Evolutionary conservation across 2,797 vertebrate species (phyloP).

Genomic region (Periparus ater): DNA sequence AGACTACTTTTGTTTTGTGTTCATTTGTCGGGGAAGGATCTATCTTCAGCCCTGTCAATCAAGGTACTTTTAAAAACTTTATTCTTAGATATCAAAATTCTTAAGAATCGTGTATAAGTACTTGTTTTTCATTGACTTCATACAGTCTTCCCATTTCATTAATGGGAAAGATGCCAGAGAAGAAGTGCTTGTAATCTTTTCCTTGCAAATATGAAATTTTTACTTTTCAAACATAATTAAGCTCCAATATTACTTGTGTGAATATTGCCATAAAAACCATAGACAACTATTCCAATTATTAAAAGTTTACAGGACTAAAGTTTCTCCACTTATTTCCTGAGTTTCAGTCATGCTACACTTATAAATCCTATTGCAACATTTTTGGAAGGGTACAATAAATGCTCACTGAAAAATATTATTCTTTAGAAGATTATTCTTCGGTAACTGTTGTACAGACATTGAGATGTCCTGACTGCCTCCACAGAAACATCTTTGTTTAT

Average conservation of each 20-base stretch:
- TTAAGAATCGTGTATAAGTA: background rate
- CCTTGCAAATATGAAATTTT: background rate
- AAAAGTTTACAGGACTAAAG: background rate
- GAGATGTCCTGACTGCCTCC: background rate
- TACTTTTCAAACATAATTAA: background rate
- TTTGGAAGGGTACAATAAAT: background rate
- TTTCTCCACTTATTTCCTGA: background rate
- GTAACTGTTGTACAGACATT: background rate
- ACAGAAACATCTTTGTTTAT: background rate
- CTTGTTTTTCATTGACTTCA: background rate
- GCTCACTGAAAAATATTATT: background rate
- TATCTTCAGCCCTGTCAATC: background rate
- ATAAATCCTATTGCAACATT: background rate
- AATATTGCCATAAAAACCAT: background rate
- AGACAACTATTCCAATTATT: background rate
- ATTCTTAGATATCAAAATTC: background rate
- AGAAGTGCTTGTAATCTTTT: background rate
- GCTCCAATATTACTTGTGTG: background rate
- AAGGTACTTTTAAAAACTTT: background rate
- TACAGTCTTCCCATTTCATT: background rate
- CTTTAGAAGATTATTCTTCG: background rate
- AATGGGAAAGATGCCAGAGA: background rate
- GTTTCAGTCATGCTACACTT: background rate
- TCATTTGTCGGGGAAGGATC: background rate
- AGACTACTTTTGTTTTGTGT: background rate